Evolutionary conservation across 2,113 vertebrate species (phyloP).

Genomic region (Rattus norvegicus): DNA sequence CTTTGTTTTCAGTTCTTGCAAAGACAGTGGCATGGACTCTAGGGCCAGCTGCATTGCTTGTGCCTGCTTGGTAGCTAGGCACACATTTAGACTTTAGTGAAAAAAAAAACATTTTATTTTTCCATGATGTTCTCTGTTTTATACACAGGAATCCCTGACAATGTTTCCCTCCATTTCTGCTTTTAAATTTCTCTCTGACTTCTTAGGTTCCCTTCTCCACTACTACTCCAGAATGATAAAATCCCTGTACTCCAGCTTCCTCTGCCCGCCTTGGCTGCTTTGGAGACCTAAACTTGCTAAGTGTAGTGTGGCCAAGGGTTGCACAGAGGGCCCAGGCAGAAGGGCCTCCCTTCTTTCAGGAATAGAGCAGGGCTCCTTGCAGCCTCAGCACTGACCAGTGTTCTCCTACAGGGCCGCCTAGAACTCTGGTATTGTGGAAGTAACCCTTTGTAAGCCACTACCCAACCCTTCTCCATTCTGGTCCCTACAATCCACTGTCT

Average conservation of each 20-base stretch:
- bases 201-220: neutral
- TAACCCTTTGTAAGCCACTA: neutral
- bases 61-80: neutral
- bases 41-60: neutral
- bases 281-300: neutral
- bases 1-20: neutral
- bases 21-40: neutral
- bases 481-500: neutral
- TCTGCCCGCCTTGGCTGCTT: neutral
- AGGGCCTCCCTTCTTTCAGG: neutral
- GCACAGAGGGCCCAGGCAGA: neutral
- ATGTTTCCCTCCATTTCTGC: neutral
- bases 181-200: neutral
- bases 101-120: neutral
- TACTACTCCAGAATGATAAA: neutral
- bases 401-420: neutral
- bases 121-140: neutral
- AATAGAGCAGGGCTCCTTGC: neutral
- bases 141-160: neutral
- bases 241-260: neutral
- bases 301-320: neutral
- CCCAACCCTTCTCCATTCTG: neutral
- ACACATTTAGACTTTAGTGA: neutral
- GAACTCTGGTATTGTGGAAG: neutral
- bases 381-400: neutral